These are phyloP conservation scores for Drosophila nannoptera DNA, from an alignment of 1,140 invertebrate genomes.

Conservation along the genomic window DNA sequence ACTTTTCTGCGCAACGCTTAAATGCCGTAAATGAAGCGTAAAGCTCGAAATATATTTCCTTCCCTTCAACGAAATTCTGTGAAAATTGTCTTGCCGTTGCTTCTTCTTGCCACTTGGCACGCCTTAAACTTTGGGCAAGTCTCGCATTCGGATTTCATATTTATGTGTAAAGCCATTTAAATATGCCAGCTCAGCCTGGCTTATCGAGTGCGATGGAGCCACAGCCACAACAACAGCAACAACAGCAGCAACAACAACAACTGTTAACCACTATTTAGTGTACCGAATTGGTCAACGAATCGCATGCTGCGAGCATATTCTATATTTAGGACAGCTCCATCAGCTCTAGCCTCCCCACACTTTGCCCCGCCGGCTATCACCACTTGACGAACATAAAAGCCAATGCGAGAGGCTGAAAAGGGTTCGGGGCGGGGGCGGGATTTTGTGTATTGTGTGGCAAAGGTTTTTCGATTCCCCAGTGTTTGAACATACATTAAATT, in stretches of 20 bases:
- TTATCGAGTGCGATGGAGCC: not conserved
- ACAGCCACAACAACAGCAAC: not conserved
- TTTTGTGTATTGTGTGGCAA: conserved; percentile 5
- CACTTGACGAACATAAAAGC: not conserved
- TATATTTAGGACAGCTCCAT: conserved; percentile 43
- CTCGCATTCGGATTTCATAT: too few species aligned
- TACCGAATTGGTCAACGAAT: conserved; percentile 46
- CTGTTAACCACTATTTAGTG: conserved; percentile 29
- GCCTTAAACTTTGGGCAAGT: too few species aligned
- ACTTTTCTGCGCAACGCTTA: conserved; percentile 11
- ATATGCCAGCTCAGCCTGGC: not conserved
- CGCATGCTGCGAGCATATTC: conserved; percentile 38
- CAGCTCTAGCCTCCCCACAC: too few species aligned
- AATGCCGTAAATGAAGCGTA: not conserved
- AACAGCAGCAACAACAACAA: conserved; percentile 8
- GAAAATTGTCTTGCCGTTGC: too few species aligned
- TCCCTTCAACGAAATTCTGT: too few species aligned
- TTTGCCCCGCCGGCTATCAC: not conserved
- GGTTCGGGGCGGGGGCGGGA: conserved; percentile 7
- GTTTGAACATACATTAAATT: conserved; percentile 46
- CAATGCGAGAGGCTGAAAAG: conserved; percentile 1
- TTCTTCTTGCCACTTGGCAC: too few species aligned
- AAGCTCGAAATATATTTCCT: too few species aligned
- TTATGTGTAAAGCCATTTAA: too few species aligned
- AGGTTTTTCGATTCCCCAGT: conserved; percentile 31